Evolutionary conservation across 2,888 invertebrate species (phyloP).

Genomic region (Aphodius sticticus): DNA sequence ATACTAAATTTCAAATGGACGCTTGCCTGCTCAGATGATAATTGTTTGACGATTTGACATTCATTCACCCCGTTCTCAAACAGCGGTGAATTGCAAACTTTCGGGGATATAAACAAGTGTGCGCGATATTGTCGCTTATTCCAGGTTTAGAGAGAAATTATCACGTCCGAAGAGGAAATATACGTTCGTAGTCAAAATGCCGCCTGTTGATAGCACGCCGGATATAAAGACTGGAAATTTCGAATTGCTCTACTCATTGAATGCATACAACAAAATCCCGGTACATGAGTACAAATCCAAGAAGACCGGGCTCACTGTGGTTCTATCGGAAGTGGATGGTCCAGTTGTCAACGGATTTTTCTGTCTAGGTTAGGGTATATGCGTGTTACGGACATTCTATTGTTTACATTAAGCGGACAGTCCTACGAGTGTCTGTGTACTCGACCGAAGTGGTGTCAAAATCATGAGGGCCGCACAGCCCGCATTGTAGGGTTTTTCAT

Average conservation of each 20-base stretch:
- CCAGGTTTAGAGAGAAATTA: not conserved
- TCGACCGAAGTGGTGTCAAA: no score
- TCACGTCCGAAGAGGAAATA: not conserved
- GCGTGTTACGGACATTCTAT: not conserved
- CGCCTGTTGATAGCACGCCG: constrained; percentile 57
- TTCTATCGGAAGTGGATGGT: constrained; percentile 86
- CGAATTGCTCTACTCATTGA: constrained; percentile 68
- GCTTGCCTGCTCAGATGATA: not conserved
- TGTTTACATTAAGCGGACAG: not conserved
- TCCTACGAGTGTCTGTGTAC: not conserved
- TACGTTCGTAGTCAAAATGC: constrained; percentile 42
- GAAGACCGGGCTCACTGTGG: constrained; percentile 81
- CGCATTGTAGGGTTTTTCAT: no score
- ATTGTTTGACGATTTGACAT: not conserved
- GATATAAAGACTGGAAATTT: constrained; percentile 60
- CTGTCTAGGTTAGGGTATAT: constrained; percentile 72
- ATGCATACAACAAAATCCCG: constrained; percentile 76
- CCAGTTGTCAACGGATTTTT: constrained; percentile 91
- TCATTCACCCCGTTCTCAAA: not conserved
- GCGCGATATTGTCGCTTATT: not conserved
- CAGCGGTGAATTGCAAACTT: not conserved
- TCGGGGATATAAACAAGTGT: not conserved
- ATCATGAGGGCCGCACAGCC: no score
- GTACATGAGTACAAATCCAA: constrained; percentile 82
- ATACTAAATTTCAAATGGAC: not conserved